These are phyloP conservation scores for Plebejus melissa DNA, from an alignment of 2,888 invertebrate species.

Conservation along the genomic window DNA sequence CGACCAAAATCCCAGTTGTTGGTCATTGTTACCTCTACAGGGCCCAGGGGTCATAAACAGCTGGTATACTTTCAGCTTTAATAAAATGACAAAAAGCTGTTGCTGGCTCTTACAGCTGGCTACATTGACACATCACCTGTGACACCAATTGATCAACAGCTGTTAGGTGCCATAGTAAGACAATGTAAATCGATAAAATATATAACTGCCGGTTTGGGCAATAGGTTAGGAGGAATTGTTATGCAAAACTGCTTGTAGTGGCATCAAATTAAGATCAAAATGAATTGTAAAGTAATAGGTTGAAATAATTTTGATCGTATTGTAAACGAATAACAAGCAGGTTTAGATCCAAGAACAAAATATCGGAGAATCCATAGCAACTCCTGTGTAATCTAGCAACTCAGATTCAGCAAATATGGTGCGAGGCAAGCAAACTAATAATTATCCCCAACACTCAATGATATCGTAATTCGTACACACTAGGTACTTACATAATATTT, in stretches of 20 bases:
- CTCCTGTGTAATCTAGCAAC: neutral
- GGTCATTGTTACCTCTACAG: too few relatives aligned
- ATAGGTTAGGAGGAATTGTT: conserved; percentile 1
- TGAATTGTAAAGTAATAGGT: neutral
- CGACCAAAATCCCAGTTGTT: too few relatives aligned
- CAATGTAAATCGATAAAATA: neutral
- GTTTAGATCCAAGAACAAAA: neutral
- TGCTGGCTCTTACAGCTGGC: too few relatives aligned
- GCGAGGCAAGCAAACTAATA: neutral
- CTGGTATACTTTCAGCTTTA: too few relatives aligned
- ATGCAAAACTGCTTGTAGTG: neutral
- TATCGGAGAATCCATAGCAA: neutral
- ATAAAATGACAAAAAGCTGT: too few relatives aligned
- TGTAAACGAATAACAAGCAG: too few relatives aligned
- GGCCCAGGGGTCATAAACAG: too few relatives aligned
- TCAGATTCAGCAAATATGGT: neutral
- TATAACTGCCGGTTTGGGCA: neutral
- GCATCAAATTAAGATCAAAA: neutral
- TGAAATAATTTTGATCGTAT: neutral
- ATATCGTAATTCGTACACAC: too few relatives aligned
- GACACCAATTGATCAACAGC: conserved; percentile 10
- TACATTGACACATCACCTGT: conserved; percentile 2
- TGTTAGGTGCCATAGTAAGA: neutral
- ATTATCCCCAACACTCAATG: neutral
- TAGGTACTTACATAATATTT: too few relatives aligned